Conservation (phyloP, 2,888 invertebrate genomes). For the Andrena marginata region DNA sequence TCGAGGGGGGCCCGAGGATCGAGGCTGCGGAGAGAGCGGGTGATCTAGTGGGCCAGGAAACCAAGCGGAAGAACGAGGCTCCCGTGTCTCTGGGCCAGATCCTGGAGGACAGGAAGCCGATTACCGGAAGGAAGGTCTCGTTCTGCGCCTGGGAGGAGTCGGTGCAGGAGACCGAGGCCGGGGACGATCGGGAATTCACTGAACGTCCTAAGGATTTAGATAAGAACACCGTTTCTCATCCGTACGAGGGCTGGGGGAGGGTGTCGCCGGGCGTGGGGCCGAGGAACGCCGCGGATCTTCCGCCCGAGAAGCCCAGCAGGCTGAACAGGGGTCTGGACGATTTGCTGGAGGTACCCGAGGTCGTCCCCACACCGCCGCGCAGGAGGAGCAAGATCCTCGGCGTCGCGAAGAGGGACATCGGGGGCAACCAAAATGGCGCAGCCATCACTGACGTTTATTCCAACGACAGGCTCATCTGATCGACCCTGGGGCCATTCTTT, state of each 20-base stretch:
- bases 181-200: constrained; percentile 42
- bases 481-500: neutral
- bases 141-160: constrained; percentile 67
- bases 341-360: constrained; percentile 38
- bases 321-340: constrained; percentile 74
- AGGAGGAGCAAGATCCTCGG: constrained; percentile 65
- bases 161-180: constrained; percentile 59
- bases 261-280: constrained; percentile 9
- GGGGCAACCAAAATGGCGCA: constrained; percentile 41
- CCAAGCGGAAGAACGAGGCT: constrained; percentile 24
- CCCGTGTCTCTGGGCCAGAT: constrained; percentile 47
- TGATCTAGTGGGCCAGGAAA: constrained; percentile 49
- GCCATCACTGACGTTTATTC: constrained; percentile 53
- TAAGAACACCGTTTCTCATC: constrained; percentile 16
- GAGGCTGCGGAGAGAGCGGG: constrained; percentile 13
- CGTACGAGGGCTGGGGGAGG: constrained; percentile 2
- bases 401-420: constrained; percentile 37
- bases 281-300: constrained; percentile 47
- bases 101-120: constrained; percentile 44
- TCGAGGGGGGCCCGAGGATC: neutral
- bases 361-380: constrained; percentile 80
- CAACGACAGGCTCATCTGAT: constrained; percentile 79
- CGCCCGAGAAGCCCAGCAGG: constrained; percentile 80
- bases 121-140: constrained; percentile 59
- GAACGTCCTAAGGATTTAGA: constrained; percentile 26